Evolutionary conservation across 2,888 invertebrate species (phyloP), one percentile per base, ranked within the genome.

Genomic region (Caenorhabditis sinica): DNA sequence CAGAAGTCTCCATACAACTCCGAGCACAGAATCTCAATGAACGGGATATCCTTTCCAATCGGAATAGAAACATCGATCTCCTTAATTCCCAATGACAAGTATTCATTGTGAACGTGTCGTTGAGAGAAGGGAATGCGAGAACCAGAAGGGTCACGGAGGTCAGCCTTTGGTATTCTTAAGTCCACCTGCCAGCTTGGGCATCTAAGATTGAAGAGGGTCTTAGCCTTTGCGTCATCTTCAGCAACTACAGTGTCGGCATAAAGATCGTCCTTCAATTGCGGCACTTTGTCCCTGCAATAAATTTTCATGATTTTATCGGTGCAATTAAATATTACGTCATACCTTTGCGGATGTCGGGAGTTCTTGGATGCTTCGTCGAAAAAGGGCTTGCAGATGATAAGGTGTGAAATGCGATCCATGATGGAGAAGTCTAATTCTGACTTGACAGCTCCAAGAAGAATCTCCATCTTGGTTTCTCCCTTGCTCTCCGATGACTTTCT

Each of bases 381-480:
- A 74, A 88, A 88, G 8, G 89, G 87, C 9, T 53, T 68, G 8
- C 88, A 85, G 1, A 69, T 74, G 25, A 88, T 66, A 2, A 89
- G 72, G 51, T 85, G 63, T 0, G 88, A 72, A 11, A 89, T 85
- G 9, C 91, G 87, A 40, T 91, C 91, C 20, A 90, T 77, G 4
- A 91, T 87, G 9, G 90, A 90, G 56, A 89, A 83, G 72, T 91
- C 91, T n/a, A 92, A 30, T 68, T 91, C 90, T 5, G 89, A 71
- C n/a, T 63, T 71, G 63, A 89, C 89, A 17, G 83, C 71, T 15
- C 86, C 86, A 4, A 89, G 75, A 23, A 77, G 80, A 28, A 88
- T 30, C 0, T 85, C 81, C 2, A 83, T 61, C 8, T 82, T 80
- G 0, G 81, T 65, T 17, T 63, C n/a, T 28, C 68, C 72, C 23